Base-by-base conservation (phyloP, 2,113 vertebrate genomes). In the Oplegnathus fasciatus region DNA sequence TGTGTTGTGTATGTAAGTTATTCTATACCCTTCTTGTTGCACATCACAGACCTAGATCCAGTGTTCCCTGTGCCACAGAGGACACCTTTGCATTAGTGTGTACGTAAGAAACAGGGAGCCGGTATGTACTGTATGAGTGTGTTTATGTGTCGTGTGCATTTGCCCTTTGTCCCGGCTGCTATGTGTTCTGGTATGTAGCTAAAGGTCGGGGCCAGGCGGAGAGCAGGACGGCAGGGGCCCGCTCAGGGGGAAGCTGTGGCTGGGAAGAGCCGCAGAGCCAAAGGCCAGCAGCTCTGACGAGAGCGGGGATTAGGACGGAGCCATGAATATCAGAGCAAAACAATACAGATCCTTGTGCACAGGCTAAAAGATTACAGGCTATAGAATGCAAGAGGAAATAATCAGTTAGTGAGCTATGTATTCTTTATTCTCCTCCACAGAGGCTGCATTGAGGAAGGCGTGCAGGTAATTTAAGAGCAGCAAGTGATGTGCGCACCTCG, bases 151-250 rank as follows among this genome's bases (percentile, higher is more conserved):
- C 57, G 70, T 87, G 80, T 89, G 89, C 87, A 75, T 91, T 91
- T 94, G 94, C 90, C 92, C 92, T 95, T 95, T 96, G 94, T 95
- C 92, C 94, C 78, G 85, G 92, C 89, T 92, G 94, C 94, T 96
- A 95, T 95, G 94, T 93, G 92, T 92, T 82, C 90, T 94, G 95
- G 95, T 94, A 95, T 95, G 94, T 92, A 91, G 83, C 93, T 95
- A 95, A 96, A 96, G 95, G 95, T 95, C 91, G 88, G 89, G 91
- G 92, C 92, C 89, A 91, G 89, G 93, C 83, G 28, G 82, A 80
- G 85, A 91, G 92, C 78, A 85, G 87, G 82, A 81, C 75, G 72
- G 64, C 90, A 89, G 94, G 84, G 95, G 92, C 94, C 94, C 88
- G 11, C 34, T 88, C 58, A 86, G 93, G 94, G 94, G 90, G 83